These are phyloP conservation scores for Limanda limanda DNA, from an alignment of 2,113 vertebrate genomes.

Conservation along the genomic window DNA sequence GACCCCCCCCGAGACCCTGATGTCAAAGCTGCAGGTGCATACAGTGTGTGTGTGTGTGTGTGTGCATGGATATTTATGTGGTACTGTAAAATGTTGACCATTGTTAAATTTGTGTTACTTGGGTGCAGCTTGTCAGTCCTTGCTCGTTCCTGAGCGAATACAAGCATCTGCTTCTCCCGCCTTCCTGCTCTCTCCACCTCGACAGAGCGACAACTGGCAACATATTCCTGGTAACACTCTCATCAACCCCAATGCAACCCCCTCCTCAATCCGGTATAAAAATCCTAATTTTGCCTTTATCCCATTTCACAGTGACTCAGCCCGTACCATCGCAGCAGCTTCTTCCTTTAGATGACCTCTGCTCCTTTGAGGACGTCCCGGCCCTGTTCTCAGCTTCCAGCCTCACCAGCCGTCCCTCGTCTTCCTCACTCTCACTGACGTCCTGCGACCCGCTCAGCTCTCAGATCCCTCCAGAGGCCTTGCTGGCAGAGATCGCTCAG, in stretches of 20 bases:
- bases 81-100: background rate
- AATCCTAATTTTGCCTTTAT: background rate
- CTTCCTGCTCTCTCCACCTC: slow-evolving; percentile 89
- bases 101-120: background rate
- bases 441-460: slow-evolving; percentile 57
- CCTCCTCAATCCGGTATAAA: background rate
- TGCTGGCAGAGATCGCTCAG: slow-evolving; percentile 85
- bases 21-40: slow-evolving; percentile 39
- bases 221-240: slow-evolving; percentile 61
- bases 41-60: background rate
- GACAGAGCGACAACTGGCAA: slow-evolving; percentile 81
- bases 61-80: background rate
- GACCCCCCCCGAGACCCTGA: background rate
- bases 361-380: slow-evolving; percentile 55
- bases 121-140: slow-evolving; percentile 32
- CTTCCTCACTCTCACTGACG: slow-evolving; percentile 43
- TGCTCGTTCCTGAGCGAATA: slow-evolving; percentile 20
- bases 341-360: slow-evolving; percentile 19
- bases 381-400: slow-evolving; percentile 56
- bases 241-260: accelerated
- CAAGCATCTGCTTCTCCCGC: slow-evolving; percentile 79
- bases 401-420: slow-evolving; percentile 60
- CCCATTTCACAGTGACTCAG: slow-evolving; percentile 12
- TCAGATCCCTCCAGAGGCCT: slow-evolving; percentile 66
- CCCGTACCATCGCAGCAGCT: slow-evolving; percentile 12